Evolutionary conservation across 1,140 invertebrate genomes (phyloP).

Genomic region (Drosophila watanabei): DNA sequence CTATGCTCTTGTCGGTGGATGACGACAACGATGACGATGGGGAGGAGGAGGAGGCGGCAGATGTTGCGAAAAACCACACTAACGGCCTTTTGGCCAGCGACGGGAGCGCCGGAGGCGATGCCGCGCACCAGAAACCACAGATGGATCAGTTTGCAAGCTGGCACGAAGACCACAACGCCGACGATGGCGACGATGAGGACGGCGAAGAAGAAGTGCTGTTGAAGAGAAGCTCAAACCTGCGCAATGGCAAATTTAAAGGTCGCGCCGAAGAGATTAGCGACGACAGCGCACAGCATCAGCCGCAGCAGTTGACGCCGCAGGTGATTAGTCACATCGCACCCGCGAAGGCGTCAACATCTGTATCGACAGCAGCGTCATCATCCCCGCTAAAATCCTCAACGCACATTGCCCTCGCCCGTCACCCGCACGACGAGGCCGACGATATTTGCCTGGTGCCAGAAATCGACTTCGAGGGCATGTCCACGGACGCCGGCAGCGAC

Average conservation of each 20-base stretch:
- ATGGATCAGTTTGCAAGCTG: conserved; percentile 45
- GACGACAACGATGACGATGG: conserved; percentile 66
- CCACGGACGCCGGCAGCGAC: conserved; percentile 89
- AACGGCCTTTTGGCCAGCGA: conserved; percentile 11
- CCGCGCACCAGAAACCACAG: conserved; percentile 44
- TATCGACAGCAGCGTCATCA: conserved; percentile 33
- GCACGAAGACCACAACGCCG: conserved; percentile 36
- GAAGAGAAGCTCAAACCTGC: conserved; percentile 45
- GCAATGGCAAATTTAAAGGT: conserved; percentile 45
- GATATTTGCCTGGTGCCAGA: conserved; percentile 83
- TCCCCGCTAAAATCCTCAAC: conserved; percentile 65
- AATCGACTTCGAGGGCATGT: conserved; percentile 87
- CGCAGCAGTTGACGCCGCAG: conserved; percentile 32
- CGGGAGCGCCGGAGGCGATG: conserved; percentile 50
- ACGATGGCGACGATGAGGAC: conserved; percentile 56
- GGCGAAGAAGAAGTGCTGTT: conserved; percentile 66
- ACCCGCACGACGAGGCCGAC: conserved; percentile 74
- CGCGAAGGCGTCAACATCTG: conserved; percentile 39
- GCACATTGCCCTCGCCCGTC: conserved; percentile 47
- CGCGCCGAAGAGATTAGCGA: conserved; percentile 59
- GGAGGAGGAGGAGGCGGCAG: conserved; percentile 28
- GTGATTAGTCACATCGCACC: conserved; percentile 66
- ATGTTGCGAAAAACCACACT: conserved; percentile 23
- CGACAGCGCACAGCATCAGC: conserved; percentile 24
- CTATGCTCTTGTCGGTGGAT: conserved; percentile 73